Percentiles rank a stretch among this genome's conserved stretches.
Conservation (phyloP, 2,888 invertebrate genomes). For the Acleris cristana region DNA sequence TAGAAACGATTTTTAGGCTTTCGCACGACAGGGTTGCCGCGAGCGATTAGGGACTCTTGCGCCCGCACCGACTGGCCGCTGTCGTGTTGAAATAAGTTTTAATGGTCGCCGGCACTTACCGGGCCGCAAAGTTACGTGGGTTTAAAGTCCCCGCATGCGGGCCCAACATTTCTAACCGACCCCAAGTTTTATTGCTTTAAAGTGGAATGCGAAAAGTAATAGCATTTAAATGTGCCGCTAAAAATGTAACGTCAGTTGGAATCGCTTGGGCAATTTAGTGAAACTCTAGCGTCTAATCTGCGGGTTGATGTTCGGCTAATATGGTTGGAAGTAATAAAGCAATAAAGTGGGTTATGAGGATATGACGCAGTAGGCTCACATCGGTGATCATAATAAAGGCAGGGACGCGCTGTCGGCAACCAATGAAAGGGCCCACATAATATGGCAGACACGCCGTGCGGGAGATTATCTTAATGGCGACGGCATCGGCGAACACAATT, state of each 20-base stretch:
- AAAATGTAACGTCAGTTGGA: conserved; percentile 41
- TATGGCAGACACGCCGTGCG: conserved; percentile 44
- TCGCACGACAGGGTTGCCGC: conserved; percentile 21
- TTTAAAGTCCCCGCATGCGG: conserved; percentile 56
- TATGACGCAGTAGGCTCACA: neutral
- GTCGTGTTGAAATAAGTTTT: conserved; percentile 60
- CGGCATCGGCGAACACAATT: conserved; percentile 67
- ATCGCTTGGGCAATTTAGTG: conserved; percentile 7
- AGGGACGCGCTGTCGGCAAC: conserved; percentile 45
- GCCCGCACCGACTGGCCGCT: conserved; percentile 43
- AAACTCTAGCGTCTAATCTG: conserved; percentile 8
- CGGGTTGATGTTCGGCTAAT: conserved; percentile 10
- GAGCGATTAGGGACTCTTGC: conserved; percentile 45
- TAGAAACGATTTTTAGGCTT: conserved; percentile 50
- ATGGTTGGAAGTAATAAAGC: conserved; percentile 10
- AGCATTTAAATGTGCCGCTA: conserved; percentile 46
- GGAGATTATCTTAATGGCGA: conserved; percentile 76
- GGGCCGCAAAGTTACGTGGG: conserved; percentile 49
- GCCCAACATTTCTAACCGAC: conserved; percentile 42
- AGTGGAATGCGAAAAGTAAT: conserved; percentile 52
- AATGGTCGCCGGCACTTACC: conserved; percentile 60
- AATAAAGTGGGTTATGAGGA: conserved; percentile 17
- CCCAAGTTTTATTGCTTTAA: conserved; percentile 52
- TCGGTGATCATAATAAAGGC: conserved; percentile 20
- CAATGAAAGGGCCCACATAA: conserved; percentile 61